Conservation (phyloP, 2,797 vertebrate species). For the Etheostoma perlongum region DNA sequence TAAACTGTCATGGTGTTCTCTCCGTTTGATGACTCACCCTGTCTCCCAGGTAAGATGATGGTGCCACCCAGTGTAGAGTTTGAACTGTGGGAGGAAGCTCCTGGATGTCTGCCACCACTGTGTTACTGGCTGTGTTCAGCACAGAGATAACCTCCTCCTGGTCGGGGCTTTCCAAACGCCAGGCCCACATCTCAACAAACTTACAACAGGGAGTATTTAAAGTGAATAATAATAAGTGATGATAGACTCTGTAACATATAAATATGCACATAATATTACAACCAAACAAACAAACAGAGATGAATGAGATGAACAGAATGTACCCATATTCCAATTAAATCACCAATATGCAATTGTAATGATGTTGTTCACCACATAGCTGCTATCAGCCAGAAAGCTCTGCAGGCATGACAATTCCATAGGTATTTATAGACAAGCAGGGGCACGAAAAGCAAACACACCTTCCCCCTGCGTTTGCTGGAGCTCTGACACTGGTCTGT, state of each 20-base stretch:
- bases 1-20: neutral
- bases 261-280: neutral
- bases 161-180: conserved; percentile 86
- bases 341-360: neutral
- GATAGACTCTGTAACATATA: neutral
- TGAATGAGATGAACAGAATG: neutral
- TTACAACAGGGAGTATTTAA: conserved; percentile 55
- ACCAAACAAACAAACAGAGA: neutral
- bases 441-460: conserved; percentile 67
- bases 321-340: conserved; percentile 1
- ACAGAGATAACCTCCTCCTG: conserved; percentile 84
- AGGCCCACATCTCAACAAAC: conserved; percentile 92
- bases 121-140: conserved; percentile 91
- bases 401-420: conserved; percentile 32
- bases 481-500: conserved; percentile 88
- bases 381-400: conserved; percentile 18
- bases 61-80: conserved; percentile 91
- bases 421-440: conserved; percentile 45
- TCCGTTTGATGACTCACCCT: conserved; percentile 81
- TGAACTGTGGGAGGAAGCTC: conserved; percentile 87
- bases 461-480: conserved; percentile 88
- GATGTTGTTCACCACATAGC: conserved; percentile 1
- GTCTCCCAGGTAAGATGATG: conserved; percentile 90
- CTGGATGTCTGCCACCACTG: conserved; percentile 92
- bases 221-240: neutral